A percentile compares a stretch with the other conserved stretches of the same genome.
Conservation (phyloP, 2,888 invertebrate species). For the Euproctis similis region DNA sequence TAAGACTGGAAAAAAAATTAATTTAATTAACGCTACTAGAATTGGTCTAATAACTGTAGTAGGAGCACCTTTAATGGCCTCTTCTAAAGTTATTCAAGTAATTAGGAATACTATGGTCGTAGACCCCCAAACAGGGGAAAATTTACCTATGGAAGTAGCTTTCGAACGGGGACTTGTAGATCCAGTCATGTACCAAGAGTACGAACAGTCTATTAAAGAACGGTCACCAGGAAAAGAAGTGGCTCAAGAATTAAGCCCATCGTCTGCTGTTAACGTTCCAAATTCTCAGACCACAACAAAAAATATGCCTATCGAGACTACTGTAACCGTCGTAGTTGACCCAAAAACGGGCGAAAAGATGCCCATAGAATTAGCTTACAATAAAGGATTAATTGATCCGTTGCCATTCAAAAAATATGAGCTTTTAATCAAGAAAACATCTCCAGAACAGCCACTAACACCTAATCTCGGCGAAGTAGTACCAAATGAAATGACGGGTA, state of each 20-base stretch:
- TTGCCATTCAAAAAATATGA: slow-evolving; percentile 59
- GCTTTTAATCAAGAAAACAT: slow-evolving; percentile 43
- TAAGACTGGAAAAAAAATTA: slow-evolving; percentile 79
- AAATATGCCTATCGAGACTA: slow-evolving; percentile 30
- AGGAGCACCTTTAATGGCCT: slow-evolving; percentile 84
- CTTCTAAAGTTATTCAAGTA: slow-evolving; percentile 80
- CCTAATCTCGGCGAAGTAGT: slow-evolving; percentile 21
- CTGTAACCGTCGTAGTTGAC: slow-evolving; percentile 78
- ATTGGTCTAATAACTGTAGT: slow-evolving; percentile 84
- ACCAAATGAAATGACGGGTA: slow-evolving; percentile 23
- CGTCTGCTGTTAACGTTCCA: slow-evolving; percentile 28
- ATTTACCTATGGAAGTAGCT: slow-evolving; percentile 87
- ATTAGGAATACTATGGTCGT: slow-evolving; percentile 79
- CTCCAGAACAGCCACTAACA: slow-evolving; percentile 28
- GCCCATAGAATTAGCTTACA: slow-evolving; percentile 83
- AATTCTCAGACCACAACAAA: slow-evolving; percentile 33
- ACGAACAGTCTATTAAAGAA: slow-evolving; percentile 64
- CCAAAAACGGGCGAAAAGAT: slow-evolving; percentile 86
- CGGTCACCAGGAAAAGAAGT: slow-evolving; percentile 41
- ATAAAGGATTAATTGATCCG: slow-evolving; percentile 73
- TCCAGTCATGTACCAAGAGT: slow-evolving; percentile 65
- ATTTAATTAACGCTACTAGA: slow-evolving; percentile 84
- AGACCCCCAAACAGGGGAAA: slow-evolving; percentile 88
- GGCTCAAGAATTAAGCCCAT: slow-evolving; percentile 26
- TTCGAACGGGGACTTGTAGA: slow-evolving; percentile 85